Conservation (phyloP, 2,113 vertebrate species). For the Cottus gobio region DNA sequence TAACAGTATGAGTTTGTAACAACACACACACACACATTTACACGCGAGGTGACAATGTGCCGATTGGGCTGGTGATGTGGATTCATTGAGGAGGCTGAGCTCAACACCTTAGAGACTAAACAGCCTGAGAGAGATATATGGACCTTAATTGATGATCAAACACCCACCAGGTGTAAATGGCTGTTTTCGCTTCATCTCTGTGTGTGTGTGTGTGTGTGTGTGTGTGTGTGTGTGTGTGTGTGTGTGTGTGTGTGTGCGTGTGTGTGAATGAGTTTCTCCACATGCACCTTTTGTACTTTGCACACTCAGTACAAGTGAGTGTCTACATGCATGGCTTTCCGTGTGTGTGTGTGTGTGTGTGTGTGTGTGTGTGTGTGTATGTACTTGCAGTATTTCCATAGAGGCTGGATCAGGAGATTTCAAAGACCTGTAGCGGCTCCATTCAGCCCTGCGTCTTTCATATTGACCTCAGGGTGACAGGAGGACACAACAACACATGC, state of each 20-base stretch:
- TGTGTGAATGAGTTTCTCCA: slow-evolving; percentile 49
- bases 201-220: slow-evolving; percentile 14
- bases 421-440: slow-evolving; percentile 71
- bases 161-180: slow-evolving; percentile 79
- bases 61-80: slow-evolving; percentile 25
- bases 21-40: slow-evolving; percentile 16
- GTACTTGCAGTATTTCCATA: slow-evolving; percentile 52
- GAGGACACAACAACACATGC: slow-evolving; percentile 52
- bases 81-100: slow-evolving; percentile 42
- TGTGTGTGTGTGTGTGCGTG: slow-evolving; percentile 11
- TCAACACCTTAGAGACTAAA: slow-evolving; percentile 51
- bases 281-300: slow-evolving; percentile 56
- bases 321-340: slow-evolving; percentile 34
- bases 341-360: slow-evolving; percentile 37
- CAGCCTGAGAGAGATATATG: slow-evolving; percentile 62
- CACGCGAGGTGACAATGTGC: slow-evolving; percentile 21
- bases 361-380: slow-evolving; percentile 37
- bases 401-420: slow-evolving; percentile 60
- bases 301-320: slow-evolving; percentile 14
- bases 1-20: slow-evolving; percentile 5
- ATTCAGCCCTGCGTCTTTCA: slow-evolving; percentile 82
- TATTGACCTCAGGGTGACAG: slow-evolving; percentile 77
- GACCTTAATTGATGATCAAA: slow-evolving; percentile 83
- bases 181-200: slow-evolving; percentile 58
- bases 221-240: slow-evolving; percentile 7